These are phyloP conservation scores for Thamnophis sirtalis DNA, from an alignment of 2,113 vertebrate genomes.

Conservation along the genomic window DNA sequence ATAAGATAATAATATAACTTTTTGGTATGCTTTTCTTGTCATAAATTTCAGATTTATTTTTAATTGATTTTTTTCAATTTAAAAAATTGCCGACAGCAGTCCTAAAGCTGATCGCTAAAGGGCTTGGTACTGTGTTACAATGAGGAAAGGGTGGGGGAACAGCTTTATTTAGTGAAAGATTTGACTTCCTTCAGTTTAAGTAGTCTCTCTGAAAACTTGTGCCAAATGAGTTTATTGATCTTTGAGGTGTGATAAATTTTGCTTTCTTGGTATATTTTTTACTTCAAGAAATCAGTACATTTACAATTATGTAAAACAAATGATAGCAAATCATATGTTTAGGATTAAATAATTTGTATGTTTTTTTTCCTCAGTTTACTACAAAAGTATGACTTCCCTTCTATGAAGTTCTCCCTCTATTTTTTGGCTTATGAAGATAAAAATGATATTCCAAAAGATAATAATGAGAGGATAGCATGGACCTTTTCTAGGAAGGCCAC, in stretches of 20 bases:
- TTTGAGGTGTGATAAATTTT: not conserved
- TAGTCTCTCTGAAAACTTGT: not conserved
- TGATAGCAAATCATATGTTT: not conserved
- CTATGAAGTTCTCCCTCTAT: constrained; percentile 94
- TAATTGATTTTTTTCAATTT: not conserved
- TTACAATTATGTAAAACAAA: not conserved
- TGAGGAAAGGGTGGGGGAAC: not conserved
- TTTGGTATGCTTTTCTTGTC: not conserved
- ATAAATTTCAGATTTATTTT: not conserved
- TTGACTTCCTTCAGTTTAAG: not conserved
- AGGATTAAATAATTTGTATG: not conserved
- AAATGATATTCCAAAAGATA: constrained; percentile 85
- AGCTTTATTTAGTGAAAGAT: not conserved
- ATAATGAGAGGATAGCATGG: constrained; percentile 81
- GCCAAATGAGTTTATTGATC: not conserved
- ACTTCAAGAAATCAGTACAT: not conserved
- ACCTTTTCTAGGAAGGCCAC: constrained; percentile 90
- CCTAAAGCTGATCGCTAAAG: not conserved
- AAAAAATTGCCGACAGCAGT: not conserved
- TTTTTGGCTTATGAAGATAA: constrained; percentile 95
- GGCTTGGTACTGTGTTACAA: not conserved
- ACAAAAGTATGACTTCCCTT: constrained; percentile 91
- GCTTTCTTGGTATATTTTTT: not conserved
- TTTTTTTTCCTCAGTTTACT: constrained; percentile 75
- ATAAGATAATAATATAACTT: not conserved